These are phyloP conservation scores for Daboia siamensis DNA, from an alignment of 2,113 vertebrate species.

Conservation along the genomic window DNA sequence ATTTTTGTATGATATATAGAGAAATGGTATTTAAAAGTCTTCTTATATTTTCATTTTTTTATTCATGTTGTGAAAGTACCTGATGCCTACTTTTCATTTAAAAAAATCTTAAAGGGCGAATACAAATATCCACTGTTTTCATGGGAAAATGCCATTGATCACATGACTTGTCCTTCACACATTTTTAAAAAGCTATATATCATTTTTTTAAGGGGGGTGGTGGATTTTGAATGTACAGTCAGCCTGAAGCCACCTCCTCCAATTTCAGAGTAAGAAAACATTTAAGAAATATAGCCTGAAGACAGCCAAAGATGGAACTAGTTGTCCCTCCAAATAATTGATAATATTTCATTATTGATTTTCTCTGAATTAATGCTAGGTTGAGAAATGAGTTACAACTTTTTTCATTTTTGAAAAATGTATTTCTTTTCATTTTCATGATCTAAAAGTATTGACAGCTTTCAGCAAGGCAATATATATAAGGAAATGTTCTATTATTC, in stretches of 20 bases:
- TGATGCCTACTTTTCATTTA: constrained; percentile 22
- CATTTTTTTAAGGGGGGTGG: neutral
- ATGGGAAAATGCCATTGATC: constrained; percentile 51
- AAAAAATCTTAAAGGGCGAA: constrained; percentile 52
- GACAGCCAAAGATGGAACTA: neutral
- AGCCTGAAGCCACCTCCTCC: constrained; percentile 1
- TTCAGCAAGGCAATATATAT: constrained; percentile 43
- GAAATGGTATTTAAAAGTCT: constrained; percentile 49
- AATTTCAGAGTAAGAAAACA: constrained; percentile 10
- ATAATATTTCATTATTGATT: constrained; percentile 12
- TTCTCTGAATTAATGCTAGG: constrained; percentile 30
- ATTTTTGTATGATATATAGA: constrained; percentile 44
- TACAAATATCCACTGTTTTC: constrained; percentile 49
- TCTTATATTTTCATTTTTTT: constrained; percentile 37
- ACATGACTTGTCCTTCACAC: constrained; percentile 31
- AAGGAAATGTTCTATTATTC: constrained; percentile 50
- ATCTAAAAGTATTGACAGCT: constrained; percentile 46
- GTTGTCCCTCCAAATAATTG: neutral
- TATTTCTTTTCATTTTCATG: constrained; percentile 41
- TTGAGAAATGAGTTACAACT: constrained; percentile 35
- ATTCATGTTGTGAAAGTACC: constrained; percentile 35
- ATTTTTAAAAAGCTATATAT: constrained; percentile 30
- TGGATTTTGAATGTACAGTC: constrained; percentile 4
- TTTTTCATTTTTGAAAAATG: constrained; percentile 36
- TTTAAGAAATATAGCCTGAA: too few species aligned